Evolutionary conservation across 2,888 invertebrate genomes (phyloP).

Genomic region (Eristalis pertinax): DNA sequence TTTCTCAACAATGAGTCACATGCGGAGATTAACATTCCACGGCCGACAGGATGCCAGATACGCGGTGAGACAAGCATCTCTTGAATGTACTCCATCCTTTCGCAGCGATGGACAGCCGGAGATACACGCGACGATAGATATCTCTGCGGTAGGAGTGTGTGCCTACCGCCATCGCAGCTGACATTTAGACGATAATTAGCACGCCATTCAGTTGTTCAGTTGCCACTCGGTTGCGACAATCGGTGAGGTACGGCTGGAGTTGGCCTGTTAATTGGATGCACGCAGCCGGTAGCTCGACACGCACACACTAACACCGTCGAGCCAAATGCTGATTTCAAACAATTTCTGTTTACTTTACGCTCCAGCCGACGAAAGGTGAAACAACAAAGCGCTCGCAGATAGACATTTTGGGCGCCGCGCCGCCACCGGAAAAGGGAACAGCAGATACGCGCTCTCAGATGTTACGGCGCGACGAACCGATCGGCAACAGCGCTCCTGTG

Average conservation of each 20-base stretch:
- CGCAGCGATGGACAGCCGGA: not conserved
- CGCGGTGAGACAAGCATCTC: slow-evolving; percentile 34
- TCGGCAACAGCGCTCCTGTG: slow-evolving; percentile 24
- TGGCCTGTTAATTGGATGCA: slow-evolving; percentile 60
- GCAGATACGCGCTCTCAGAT: too few species aligned
- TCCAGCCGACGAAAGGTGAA: slow-evolving; percentile 51
- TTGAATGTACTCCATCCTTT: slow-evolving; percentile 26
- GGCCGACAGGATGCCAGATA: slow-evolving; percentile 4
- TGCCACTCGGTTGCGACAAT: slow-evolving; percentile 30
- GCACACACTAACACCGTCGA: slow-evolving; percentile 1
- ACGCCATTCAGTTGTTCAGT: slow-evolving; percentile 49
- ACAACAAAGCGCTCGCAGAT: slow-evolving; percentile 25
- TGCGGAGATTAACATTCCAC: slow-evolving; percentile 24
- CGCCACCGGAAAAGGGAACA: too few species aligned
- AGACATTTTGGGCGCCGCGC: not conserved
- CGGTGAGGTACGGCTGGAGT: slow-evolving; percentile 40
- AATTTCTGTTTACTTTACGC: slow-evolving; percentile 48
- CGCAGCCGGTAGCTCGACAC: slow-evolving; percentile 6
- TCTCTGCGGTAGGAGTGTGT: not conserved
- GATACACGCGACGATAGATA: not conserved
- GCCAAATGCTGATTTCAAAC: slow-evolving; percentile 50
- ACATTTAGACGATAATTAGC: slow-evolving; percentile 51
- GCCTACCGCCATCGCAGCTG: not conserved
- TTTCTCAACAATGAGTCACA: slow-evolving; percentile 27
- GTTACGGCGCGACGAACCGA: not conserved